Conservation (phyloP, 2,888 invertebrate species). For the Abrostola tripartita region DNA sequence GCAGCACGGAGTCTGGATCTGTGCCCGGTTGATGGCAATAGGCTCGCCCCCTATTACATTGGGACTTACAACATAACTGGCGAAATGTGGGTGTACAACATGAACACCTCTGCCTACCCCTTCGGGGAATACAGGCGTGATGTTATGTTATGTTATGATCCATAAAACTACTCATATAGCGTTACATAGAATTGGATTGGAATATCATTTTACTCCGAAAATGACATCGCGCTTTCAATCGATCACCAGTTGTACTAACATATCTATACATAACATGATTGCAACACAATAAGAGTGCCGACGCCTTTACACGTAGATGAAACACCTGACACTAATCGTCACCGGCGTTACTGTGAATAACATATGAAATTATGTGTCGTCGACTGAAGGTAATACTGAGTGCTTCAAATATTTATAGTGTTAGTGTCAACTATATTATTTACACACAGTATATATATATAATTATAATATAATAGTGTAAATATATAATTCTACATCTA, state of each 20-base stretch:
- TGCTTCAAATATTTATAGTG: not conserved
- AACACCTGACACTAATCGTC: slow-evolving; percentile 36
- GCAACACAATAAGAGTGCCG: slow-evolving; percentile 39
- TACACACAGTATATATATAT: not conserved
- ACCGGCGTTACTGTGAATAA: slow-evolving; percentile 41
- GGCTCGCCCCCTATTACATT: too few species aligned
- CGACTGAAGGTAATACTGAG: slow-evolving; percentile 27
- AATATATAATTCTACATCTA: too few species aligned
- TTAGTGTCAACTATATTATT: not conserved
- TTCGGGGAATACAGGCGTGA: too few species aligned
- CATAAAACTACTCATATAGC: too few species aligned
- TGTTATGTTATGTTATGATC: too few species aligned
- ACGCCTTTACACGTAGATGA: slow-evolving; percentile 11
- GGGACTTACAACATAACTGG: too few species aligned
- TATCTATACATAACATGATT: slow-evolving; percentile 16
- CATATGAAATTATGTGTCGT: slow-evolving; percentile 49
- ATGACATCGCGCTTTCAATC: not conserved
- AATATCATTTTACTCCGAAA: not conserved
- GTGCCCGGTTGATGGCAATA: too few species aligned
- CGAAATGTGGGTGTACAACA: too few species aligned
- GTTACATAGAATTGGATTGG: not conserved
- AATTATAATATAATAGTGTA: too few species aligned
- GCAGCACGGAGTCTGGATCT: too few species aligned
- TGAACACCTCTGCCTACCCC: too few species aligned
- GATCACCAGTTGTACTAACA: not conserved